phyloP scores from a whole-genome alignment of 2,113 vertebrate genomes.

The Odontophorus gujanensis region DNA sequence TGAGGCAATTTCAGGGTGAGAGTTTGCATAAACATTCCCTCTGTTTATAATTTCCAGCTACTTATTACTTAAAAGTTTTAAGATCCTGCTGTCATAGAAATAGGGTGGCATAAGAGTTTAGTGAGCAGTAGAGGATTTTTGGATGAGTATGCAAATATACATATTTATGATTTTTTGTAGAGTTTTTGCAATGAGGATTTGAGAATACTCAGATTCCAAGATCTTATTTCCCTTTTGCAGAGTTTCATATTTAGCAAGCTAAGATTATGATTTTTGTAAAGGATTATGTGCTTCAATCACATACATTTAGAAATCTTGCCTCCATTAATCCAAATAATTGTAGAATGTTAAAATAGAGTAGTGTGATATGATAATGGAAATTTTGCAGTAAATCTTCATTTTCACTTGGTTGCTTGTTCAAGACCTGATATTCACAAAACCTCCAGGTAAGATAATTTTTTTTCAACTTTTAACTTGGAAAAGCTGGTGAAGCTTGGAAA shows the following conservation, averaged over 20 bases:
- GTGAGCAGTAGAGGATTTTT: background rate
- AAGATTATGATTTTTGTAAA: slow-evolving; percentile 11
- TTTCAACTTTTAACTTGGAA: background rate
- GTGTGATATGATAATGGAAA: background rate
- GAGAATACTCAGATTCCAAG: background rate
- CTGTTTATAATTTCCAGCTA: background rate
- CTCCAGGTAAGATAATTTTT: background rate
- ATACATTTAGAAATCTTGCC: background rate
- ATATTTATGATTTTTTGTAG: background rate
- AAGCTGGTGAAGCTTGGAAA: background rate
- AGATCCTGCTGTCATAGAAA: background rate
- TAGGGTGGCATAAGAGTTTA: background rate
- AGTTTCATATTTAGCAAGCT: slow-evolving; percentile 24
- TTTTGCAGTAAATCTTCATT: background rate
- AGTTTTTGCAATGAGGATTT: background rate
- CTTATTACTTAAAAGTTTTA: background rate
- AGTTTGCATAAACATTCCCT: background rate
- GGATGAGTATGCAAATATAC: background rate
- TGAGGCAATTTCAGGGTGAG: background rate
- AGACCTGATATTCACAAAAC: background rate
- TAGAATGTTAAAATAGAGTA: background rate
- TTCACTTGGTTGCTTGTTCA: background rate
- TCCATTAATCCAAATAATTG: background rate
- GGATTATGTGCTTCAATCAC: background rate
- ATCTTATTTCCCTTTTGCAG: background rate